A percentile compares a stretch with the other conserved stretches of the same genome.
phyloP scores from a whole-genome alignment of 2,888 invertebrate genomes.

The Megaustenia siamemsis region DNA sequence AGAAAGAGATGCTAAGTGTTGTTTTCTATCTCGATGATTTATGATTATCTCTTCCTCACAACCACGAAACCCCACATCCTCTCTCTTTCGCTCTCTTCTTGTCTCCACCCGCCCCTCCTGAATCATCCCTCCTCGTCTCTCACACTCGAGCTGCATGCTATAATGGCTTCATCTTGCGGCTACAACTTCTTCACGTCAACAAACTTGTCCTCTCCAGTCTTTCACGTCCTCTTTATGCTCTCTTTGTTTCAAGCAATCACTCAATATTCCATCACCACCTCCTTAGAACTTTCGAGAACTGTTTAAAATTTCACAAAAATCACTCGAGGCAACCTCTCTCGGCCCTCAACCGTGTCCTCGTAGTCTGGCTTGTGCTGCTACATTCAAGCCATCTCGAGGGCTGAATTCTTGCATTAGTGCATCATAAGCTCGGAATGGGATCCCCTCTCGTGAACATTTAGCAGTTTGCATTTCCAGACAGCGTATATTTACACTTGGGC shows the following conservation, averaged over 20 bases:
- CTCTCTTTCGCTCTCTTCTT: neutral
- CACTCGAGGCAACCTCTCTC: neutral
- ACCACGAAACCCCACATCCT: neutral
- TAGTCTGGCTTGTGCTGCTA: neutral
- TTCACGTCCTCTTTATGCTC: neutral
- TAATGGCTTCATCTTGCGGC: neutral
- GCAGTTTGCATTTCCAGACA: neutral
- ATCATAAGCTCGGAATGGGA: neutral
- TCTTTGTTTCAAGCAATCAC: neutral
- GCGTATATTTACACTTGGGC: conserved; percentile 3
- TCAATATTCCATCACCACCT: neutral
- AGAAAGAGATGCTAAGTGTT: no score
- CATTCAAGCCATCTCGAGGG: conserved; percentile 29
- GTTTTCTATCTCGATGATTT: no score
- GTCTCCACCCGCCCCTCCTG: neutral
- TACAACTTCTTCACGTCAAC: neutral
- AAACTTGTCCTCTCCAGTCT: neutral
- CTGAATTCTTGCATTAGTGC: conserved; percentile 4
- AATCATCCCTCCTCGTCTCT: neutral
- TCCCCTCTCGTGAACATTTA: neutral
- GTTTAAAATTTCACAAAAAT: neutral
- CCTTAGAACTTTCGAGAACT: neutral
- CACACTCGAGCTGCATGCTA: neutral
- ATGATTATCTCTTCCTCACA: no score
- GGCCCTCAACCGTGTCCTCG: neutral